Evolutionary conservation across 2,888 invertebrate species (phyloP), one percentile per base, ranked within the genome.

Genomic region (Polietes domitor): DNA sequence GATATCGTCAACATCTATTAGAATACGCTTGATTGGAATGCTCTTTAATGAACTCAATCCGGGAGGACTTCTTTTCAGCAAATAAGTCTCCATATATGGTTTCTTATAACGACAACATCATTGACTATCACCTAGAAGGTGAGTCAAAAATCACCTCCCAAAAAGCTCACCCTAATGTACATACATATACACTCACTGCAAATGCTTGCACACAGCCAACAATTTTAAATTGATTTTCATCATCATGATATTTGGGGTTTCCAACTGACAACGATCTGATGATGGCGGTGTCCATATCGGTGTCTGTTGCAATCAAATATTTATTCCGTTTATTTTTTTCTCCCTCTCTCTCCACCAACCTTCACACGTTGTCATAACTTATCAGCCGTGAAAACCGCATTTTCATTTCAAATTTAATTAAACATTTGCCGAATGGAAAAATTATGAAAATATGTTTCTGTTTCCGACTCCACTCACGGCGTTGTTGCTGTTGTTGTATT

Each of bases 381-480:
- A 50, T 55, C 65, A 72, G 47, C 65, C 71, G 10, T 71, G 70
- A 68, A 65, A 83, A 74, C 80, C 74, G 26, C 74, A 74, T 21
- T 74, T 77, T 77, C 63, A 43, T 83, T 70, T 73, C 3, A 71
- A 58, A 53, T 73, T 43, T 80, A 80, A 83, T 83, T 74, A 80
- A 83, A 76, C 81, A 81, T 78, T 84, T 84, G 68, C 53, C 65
- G n/a, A n/a, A n/a, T 21, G 61, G 24, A 21, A 76, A 81, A 80
- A 77, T 80, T 83, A 80, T 83, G 83, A 72, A 77, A 80, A 75
- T 77, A 80, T 77, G 19, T 70, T 70, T 70, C 50, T 50, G 77
- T 80, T 83, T 10, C 53, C 24, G 53, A 19, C 5, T 19, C 53
- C 24, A 5, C 19, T 19, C 10, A 41, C 19, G 19, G 32, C 17